These are phyloP conservation scores for Pararge aegeria DNA, from an alignment of 1,140 invertebrate species.

Conservation along the genomic window DNA sequence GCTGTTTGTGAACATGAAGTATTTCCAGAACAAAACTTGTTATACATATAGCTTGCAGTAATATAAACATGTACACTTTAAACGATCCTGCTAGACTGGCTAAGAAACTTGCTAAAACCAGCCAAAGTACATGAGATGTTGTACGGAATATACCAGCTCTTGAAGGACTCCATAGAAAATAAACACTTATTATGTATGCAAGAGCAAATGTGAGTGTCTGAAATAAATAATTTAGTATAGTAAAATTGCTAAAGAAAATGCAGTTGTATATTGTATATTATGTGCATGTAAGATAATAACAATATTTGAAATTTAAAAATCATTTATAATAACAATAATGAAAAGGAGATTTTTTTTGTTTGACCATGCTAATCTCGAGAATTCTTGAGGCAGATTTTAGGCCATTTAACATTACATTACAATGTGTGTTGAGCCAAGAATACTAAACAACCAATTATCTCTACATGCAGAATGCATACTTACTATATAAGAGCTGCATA, in stretches of 20 bases:
- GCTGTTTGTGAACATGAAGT: conserved; percentile 57
- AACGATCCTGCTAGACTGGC: conserved; percentile 81
- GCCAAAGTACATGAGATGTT: conserved; percentile 82
- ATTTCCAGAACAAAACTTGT: conserved; percentile 70
- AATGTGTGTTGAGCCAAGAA: too few species aligned
- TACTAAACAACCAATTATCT: too few species aligned
- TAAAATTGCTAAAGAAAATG: not conserved
- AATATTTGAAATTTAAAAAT: too few species aligned
- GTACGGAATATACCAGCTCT: conserved; percentile 80
- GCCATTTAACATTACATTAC: too few species aligned
- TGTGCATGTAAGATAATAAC: too few species aligned
- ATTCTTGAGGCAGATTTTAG: too few species aligned
- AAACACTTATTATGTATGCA: conserved; percentile 69
- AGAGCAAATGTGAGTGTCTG: conserved; percentile 67
- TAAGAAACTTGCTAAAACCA: conserved; percentile 82
- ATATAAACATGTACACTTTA: conserved; percentile 81
- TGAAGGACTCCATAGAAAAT: conserved; percentile 81
- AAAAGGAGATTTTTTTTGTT: too few species aligned
- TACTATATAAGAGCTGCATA: conserved; percentile 74
- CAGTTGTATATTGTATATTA: not conserved
- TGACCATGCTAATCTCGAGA: too few species aligned
- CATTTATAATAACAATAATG: too few species aligned
- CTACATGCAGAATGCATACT: conserved; percentile 31
- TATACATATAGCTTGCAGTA: conserved; percentile 62
- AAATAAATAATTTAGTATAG: conserved; percentile 22